These are phyloP conservation scores for Anarhynchus alexandrinus DNA, from an alignment of 2,113 vertebrate genomes.

Conservation along the genomic window DNA sequence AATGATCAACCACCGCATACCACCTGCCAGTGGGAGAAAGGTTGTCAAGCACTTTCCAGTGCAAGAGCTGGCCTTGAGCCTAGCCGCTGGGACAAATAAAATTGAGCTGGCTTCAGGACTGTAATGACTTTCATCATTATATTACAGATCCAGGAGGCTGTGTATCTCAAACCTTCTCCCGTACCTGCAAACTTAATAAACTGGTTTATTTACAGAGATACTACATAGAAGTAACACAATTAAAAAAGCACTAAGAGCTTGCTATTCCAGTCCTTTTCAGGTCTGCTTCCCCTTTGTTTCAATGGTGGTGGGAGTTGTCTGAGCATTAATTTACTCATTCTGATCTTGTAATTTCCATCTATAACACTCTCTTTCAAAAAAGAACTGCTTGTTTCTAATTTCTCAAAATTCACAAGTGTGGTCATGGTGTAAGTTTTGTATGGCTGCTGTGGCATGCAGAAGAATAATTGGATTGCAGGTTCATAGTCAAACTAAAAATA, in stretches of 20 bases:
- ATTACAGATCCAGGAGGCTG: constrained; percentile 31
- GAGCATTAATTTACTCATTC: not conserved
- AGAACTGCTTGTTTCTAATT: not conserved
- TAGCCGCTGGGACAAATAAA: constrained; percentile 53
- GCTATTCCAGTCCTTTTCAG: not conserved
- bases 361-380: not conserved
- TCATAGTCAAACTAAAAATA: not conserved
- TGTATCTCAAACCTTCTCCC: not conserved
- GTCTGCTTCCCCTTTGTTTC: not conserved
- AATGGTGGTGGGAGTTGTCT: not conserved
- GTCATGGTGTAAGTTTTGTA: not conserved
- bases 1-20: not conserved
- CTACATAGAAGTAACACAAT: not conserved
- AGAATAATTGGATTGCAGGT: not conserved
- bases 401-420: not conserved
- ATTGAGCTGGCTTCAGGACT: constrained; percentile 10
- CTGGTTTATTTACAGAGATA: not conserved
- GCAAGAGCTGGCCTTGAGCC: constrained; percentile 1
- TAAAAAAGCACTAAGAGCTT: not conserved
- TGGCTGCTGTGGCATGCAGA: not conserved
- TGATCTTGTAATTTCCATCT: not conserved
- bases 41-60: constrained; percentile 17
- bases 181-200: constrained; percentile 45
- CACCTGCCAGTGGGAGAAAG: constrained; percentile 27
- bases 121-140: constrained; percentile 5